Conservation (phyloP, 35 echinoderm and acorn worm genomes). For the Apostichopus japonicus region DNA sequence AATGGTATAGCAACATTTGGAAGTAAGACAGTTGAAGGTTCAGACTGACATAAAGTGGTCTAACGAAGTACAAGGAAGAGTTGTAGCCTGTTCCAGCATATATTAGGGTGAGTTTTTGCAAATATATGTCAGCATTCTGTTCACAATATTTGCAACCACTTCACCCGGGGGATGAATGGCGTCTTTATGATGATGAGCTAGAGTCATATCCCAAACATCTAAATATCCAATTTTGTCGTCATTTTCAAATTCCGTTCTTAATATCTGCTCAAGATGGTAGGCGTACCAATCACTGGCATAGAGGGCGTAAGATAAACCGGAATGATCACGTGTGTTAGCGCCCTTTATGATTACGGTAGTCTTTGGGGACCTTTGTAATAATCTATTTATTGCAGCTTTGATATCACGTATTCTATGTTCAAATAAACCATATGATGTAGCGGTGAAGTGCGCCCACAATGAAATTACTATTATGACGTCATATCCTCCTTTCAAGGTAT, state of each 20-base stretch:
- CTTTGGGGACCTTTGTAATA: background rate
- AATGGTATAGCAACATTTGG: too few relatives aligned
- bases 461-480: constrained; percentile 20
- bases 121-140: constrained; percentile 30
- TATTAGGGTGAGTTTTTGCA: constrained; percentile 4
- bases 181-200: background rate
- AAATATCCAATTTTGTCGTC: constrained; percentile 3
- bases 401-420: constrained; percentile 11
- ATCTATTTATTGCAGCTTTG: constrained; percentile 11
- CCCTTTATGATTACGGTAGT: constrained; percentile 34
- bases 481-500: constrained; percentile 14
- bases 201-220: constrained; percentile 32
- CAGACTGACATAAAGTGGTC: too few relatives aligned
- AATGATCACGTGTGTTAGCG: constrained; percentile 29
- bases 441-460: constrained; percentile 42
- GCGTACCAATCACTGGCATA: constrained; percentile 47
- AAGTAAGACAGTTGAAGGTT: too few relatives aligned
- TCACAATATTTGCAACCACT: constrained; percentile 27
- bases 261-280: constrained; percentile 20
- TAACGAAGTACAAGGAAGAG: too few relatives aligned
- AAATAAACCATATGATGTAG: constrained; percentile 23
- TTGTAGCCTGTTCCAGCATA: too few relatives aligned
- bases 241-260: background rate
- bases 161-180: constrained; percentile 13
- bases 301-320: constrained; percentile 22